Percentiles rank a stretch among this genome's conserved stretches.
Conservation (phyloP, 2,888 invertebrate species). For the Priocnemis perturbator region DNA sequence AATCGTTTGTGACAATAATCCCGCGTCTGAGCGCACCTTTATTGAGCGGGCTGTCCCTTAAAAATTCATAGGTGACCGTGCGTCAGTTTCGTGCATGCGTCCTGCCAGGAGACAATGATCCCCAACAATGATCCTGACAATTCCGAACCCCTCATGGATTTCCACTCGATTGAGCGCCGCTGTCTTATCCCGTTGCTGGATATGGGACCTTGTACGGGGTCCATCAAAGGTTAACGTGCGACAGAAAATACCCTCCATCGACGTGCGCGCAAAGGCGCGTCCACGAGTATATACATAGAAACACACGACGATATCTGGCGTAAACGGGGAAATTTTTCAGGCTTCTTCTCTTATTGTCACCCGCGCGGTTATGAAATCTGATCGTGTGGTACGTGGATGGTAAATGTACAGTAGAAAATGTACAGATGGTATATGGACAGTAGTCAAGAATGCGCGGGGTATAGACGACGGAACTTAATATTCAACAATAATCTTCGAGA, state of each 20-base stretch:
- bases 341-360: too few relatives aligned
- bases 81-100: background rate
- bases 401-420: too few relatives aligned
- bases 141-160: conserved; percentile 31
- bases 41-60: background rate
- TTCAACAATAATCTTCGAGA: too few relatives aligned
- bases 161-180: conserved; percentile 55
- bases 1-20: conserved; percentile 4
- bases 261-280: background rate
- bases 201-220: too few relatives aligned
- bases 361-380: too few relatives aligned
- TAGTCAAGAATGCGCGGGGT: too few relatives aligned
- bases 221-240: conserved; percentile 36
- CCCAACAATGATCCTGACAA: background rate
- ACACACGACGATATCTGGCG: too few relatives aligned
- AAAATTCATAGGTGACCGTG: conserved; percentile 1
- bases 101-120: background rate
- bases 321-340: too few relatives aligned
- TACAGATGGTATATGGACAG: too few relatives aligned
- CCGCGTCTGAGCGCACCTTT: background rate
- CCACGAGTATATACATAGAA: too few relatives aligned
- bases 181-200: conserved; percentile 49
- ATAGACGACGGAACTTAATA: too few relatives aligned
- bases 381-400: too few relatives aligned
- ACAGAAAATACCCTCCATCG: background rate